Evolutionary conservation across 2,888 invertebrate genomes (phyloP).

Genomic region (Drosophila mimica): DNA sequence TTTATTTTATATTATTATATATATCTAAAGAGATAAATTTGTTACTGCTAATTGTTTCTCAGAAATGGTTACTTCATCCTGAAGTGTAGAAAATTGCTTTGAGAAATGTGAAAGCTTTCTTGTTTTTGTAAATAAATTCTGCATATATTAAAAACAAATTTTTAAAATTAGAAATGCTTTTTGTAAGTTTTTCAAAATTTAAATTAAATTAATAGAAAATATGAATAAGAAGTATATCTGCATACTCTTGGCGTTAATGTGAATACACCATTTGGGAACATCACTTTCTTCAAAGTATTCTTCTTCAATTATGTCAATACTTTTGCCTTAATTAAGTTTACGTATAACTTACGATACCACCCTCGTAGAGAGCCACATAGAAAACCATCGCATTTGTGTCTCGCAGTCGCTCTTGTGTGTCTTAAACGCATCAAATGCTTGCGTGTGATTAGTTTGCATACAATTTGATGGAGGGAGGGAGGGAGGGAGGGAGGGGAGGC

Average conservation of each 20-base stretch:
- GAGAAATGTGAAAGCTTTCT: background rate
- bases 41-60: background rate
- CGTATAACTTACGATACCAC: constrained; percentile 11
- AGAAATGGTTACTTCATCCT: background rate
- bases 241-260: background rate
- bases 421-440: constrained; percentile 78
- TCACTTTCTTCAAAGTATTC: background rate
- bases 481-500: constrained; percentile 1
- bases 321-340: background rate
- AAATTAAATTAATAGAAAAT: background rate
- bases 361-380: constrained; percentile 27
- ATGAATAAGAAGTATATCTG: background rate
- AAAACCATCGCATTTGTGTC: constrained; percentile 35
- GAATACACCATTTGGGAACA: background rate
- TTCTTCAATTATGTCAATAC: background rate
- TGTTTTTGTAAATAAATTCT: background rate
- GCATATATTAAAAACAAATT: background rate
- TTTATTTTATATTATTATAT: background rate
- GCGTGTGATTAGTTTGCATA: constrained; percentile 80
- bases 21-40: background rate
- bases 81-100: background rate
- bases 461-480: constrained; percentile 57
- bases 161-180: too few relatives aligned
- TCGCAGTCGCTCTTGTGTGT: constrained; percentile 51
- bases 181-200: background rate